phyloP scores from a whole-genome alignment of 2,797 vertebrate species.

The Todus mexicanus region DNA sequence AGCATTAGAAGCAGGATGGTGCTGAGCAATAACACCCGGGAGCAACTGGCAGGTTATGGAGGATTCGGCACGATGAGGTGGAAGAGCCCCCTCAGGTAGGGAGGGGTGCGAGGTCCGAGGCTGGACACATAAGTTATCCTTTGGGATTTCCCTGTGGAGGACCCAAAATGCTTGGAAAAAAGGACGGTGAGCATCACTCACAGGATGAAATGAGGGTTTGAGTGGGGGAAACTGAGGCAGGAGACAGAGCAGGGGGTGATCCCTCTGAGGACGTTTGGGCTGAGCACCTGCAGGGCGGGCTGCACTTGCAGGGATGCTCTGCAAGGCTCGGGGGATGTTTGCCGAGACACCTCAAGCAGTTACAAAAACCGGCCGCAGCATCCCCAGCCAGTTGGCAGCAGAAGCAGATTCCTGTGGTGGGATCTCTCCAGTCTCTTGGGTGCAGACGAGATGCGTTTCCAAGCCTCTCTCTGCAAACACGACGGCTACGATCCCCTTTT shows the following conservation, averaged over 20 bases:
- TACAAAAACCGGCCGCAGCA: background rate
- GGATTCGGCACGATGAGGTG: background rate
- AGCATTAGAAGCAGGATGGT: background rate
- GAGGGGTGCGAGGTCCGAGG: background rate
- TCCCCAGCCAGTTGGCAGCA: conserved; percentile 26
- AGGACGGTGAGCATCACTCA: background rate
- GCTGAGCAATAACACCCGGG: background rate
- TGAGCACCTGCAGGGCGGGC: background rate
- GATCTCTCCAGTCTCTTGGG: conserved; percentile 7
- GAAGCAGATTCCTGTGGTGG: conserved; percentile 4
- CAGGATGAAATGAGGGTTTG: accelerated
- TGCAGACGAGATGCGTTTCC: background rate
- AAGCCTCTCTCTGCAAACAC: background rate
- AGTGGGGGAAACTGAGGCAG: background rate
- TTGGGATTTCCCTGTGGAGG: background rate
- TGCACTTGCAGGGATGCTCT: background rate
- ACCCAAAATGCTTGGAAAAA: background rate
- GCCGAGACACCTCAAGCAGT: background rate
- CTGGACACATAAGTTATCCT: accelerated
- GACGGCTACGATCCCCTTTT: background rate
- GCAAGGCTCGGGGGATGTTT: accelerated
- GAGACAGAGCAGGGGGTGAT: accelerated
- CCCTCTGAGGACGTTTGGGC: accelerated
- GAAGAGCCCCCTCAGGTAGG: background rate
- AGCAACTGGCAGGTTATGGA: accelerated